Evolutionary conservation across 2,113 vertebrate genomes (phyloP).

Genomic region (Prochilodus magdalenae): DNA sequence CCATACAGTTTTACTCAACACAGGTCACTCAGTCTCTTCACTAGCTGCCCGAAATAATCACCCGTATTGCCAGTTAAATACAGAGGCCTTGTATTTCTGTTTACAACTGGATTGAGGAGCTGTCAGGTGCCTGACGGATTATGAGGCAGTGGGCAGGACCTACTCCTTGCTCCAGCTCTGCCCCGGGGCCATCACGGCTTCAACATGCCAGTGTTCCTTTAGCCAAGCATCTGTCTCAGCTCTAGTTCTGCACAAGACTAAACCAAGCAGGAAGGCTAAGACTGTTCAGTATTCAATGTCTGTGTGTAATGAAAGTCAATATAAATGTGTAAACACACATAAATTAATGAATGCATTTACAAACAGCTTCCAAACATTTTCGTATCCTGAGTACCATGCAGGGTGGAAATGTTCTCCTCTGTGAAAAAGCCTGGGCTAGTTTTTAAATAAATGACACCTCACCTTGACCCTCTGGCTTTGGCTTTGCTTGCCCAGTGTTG

Average conservation of each 20-base stretch:
- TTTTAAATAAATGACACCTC: constrained; percentile 4
- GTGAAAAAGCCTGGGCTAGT: background rate
- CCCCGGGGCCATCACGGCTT: constrained; percentile 1
- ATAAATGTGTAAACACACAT: background rate
- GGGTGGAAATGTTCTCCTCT: constrained; percentile 17
- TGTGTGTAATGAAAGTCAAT: background rate
- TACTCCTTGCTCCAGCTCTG: background rate
- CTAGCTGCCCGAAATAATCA: background rate
- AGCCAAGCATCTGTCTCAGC: constrained; percentile 1
- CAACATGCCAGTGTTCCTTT: constrained; percentile 12
- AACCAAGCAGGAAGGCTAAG: background rate
- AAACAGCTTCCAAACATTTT: constrained; percentile 13
- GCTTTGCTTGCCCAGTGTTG: constrained; percentile 10
- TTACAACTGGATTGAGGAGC: constrained; percentile 3
- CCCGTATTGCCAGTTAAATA: background rate
- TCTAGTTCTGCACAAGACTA: background rate
- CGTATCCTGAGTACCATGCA: background rate
- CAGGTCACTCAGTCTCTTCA: background rate
- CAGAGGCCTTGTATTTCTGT: constrained; percentile 8
- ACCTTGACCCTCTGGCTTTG: background rate
- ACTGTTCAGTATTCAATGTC: background rate
- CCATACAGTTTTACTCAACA: background rate
- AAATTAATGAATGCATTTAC: background rate
- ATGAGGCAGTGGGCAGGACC: background rate
- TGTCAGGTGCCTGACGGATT: background rate